Base-by-base conservation (phyloP, 2,888 invertebrate species). In the Notodonta ziczac region DNA sequence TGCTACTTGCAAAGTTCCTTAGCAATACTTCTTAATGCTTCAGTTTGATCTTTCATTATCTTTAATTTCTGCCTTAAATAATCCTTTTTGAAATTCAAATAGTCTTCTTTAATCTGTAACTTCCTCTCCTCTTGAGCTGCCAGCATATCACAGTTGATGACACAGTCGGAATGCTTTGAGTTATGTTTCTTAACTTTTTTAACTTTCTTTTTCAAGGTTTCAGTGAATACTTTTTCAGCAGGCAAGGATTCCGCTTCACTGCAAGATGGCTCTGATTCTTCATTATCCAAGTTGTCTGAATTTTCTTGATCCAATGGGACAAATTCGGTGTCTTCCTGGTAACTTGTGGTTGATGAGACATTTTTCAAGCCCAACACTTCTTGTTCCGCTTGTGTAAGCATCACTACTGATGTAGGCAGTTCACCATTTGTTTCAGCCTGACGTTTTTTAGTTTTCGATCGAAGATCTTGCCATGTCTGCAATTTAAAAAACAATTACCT, bases 381-480 rank as follows among this genome's bases (percentile, higher is more conserved):
- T 67, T 84, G 83, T 73, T 91, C 90, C 4, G 83, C 82, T 46
- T 78, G 66, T 14, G 87, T 81, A 0, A 90, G 80, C 70, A 81
- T 77, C 24, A 75, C 69, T 5, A 82, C 75, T 59, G 83, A 83
- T 46, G 78, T 65, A 13, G 84, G 84, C 4, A 86, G 58, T 35
- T 84, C 83, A 46, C 84, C 86, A 59, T 84, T 83, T 14, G 75
- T 76, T 63, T 72, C 68, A 9, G 76, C 77, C 61, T 86, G 83
- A 1, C 80, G 78, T 65, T 86, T 89, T 59, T 90, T 92, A 3
- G 83, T 81, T 70, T 91, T 90, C 2, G 86, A 86, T 46, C 84
- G 82, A 42, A 92, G 77, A 73, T 93, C 93, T 76, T 92, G 92
- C 91, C 92, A 93, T 57, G 91, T 90, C 93, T 93, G 84, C 62